Evolutionary conservation across 2,888 invertebrate genomes (phyloP).

Genomic region (Acanthoscelides obtectus): DNA sequence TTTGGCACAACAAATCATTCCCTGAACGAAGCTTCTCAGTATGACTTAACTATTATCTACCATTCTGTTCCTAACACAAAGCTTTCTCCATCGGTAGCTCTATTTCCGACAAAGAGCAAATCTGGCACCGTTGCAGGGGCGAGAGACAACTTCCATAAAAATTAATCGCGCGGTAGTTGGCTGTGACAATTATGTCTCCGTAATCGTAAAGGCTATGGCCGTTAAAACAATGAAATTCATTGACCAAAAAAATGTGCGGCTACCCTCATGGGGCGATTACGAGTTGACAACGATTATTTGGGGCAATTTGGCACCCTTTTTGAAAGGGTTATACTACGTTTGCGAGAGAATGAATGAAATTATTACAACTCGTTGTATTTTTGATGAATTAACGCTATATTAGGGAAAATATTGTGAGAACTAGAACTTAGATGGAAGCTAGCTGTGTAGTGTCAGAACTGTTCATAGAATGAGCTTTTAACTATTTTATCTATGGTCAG

Average conservation of each 20-base stretch:
- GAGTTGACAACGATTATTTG: neutral
- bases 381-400: too few species aligned
- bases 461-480: too few species aligned
- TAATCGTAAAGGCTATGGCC: constrained; percentile 4
- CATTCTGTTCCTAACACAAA: too few species aligned
- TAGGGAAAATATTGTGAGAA: too few species aligned
- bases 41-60: too few species aligned
- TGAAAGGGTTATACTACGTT: neutral
- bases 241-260: constrained; percentile 1
- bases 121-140: constrained; percentile 22
- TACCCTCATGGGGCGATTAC: neutral
- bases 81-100: too few species aligned
- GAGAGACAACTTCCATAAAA: constrained; percentile 31
- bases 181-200: neutral
- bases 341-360: neutral
- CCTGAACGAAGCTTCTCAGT: too few species aligned
- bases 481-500: too few species aligned
- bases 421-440: too few species aligned
- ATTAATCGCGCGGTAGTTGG: constrained; percentile 1
- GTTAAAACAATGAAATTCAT: constrained; percentile 2
- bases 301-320: neutral
- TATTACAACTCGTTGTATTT: too few species aligned
- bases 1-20: too few species aligned
- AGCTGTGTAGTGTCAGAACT: too few species aligned
- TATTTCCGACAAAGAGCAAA: neutral